These are phyloP conservation scores for Callithrix jacchus DNA, from an alignment of 2,113 vertebrate species.

Conservation along the genomic window DNA sequence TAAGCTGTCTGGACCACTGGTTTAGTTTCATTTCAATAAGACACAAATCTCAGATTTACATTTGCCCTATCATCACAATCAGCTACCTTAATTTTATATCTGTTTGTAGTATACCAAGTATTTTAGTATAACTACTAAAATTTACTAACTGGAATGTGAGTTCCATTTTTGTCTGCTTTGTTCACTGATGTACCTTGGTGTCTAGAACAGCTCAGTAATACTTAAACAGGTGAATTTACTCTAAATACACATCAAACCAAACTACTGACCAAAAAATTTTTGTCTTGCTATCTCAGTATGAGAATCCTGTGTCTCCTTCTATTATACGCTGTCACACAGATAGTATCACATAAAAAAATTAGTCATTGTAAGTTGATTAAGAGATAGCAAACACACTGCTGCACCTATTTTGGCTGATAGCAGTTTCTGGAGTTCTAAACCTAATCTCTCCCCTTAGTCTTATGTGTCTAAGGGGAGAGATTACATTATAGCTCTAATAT, in stretches of 20 bases:
- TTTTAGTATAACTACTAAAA: not conserved
- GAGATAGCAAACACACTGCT: not conserved
- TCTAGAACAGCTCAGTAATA: not conserved
- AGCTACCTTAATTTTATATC: not conserved
- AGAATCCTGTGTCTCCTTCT: not conserved
- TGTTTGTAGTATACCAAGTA: not conserved
- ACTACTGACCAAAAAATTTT: not conserved
- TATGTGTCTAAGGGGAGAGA: not conserved
- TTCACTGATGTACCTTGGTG: not conserved
- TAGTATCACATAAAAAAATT: not conserved
- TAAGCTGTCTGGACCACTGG: not conserved
- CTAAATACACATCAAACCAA: not conserved
- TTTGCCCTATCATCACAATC: not conserved
- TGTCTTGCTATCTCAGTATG: not conserved
- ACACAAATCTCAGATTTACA: constrained; percentile 11
- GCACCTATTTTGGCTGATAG: not conserved
- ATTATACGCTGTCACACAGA: not conserved
- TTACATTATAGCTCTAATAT: not conserved
- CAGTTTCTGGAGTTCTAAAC: not conserved
- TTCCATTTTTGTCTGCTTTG: constrained; percentile 32
- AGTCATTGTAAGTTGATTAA: not conserved
- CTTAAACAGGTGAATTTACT: constrained; percentile 13
- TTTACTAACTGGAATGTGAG: not conserved
- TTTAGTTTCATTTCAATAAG: constrained; percentile 29
- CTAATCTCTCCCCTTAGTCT: not conserved